Conservation (phyloP, 2,797 vertebrate genomes). For the Echeneis naucrates region DNA sequence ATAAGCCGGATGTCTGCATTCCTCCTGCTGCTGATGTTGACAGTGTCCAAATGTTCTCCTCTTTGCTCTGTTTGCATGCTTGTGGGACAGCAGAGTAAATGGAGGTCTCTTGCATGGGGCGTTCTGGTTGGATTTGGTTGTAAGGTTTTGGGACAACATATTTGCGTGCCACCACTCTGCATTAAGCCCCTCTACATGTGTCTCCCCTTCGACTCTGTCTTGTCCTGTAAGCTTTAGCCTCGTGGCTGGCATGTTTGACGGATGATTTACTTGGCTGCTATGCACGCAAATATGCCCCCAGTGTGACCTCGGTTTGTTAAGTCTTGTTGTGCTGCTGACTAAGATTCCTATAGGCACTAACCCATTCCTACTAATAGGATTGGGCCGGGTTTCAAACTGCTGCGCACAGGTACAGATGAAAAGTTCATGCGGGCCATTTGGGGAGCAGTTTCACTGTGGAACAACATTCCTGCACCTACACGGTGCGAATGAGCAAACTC, state of each 20-base stretch:
- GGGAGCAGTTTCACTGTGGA: background rate
- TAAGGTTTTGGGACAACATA: constrained; percentile 37
- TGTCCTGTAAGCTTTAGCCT: constrained; percentile 69
- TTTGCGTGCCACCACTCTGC: constrained; percentile 47
- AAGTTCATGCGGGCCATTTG: constrained; percentile 22
- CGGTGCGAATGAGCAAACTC: background rate
- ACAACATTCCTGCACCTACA: background rate
- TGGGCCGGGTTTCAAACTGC: constrained; percentile 32
- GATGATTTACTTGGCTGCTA: constrained; percentile 60
- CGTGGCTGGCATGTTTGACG: constrained; percentile 64
- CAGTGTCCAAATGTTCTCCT: background rate
- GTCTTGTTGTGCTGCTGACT: constrained; percentile 41
- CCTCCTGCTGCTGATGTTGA: constrained; percentile 28
- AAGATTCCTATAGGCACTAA: constrained; percentile 59
- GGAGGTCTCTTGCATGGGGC: background rate
- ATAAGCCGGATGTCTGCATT: background rate
- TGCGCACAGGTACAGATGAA: constrained; percentile 39
- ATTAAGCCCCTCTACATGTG: constrained; percentile 65
- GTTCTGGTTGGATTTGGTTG: constrained; percentile 14
- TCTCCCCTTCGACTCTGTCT: constrained; percentile 39
- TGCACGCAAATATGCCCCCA: constrained; percentile 63
- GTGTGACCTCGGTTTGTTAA: constrained; percentile 31
- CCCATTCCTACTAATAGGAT: constrained; percentile 54
- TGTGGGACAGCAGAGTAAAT: background rate
- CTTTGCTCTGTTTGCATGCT: background rate